phyloP scores from a whole-genome alignment of 2,797 vertebrate genomes.

The Calcarius lapponicus region DNA sequence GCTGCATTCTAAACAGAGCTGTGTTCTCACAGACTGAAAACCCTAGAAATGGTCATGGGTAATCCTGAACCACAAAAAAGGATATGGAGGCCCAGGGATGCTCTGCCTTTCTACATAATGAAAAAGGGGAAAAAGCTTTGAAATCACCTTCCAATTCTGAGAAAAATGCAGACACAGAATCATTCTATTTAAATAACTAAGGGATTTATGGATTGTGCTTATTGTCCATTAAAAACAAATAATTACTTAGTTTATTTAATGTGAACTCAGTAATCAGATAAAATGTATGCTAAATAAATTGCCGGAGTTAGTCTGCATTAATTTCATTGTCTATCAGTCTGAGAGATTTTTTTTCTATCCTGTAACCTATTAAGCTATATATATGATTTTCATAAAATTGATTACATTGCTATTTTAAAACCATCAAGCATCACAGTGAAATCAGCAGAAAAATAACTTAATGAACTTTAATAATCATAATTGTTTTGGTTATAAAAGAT shows the following conservation, averaged over 20 bases:
- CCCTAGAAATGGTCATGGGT: neutral
- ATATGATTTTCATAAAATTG: neutral
- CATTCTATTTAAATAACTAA: neutral
- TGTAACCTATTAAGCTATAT: constrained; percentile 1
- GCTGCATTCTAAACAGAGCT: neutral
- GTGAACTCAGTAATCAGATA: neutral
- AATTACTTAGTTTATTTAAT: constrained; percentile 11
- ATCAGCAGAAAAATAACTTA: constrained; percentile 46
- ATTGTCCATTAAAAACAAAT: constrained; percentile 33
- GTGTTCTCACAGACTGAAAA: neutral
- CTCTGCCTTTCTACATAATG: neutral
- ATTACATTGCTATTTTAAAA: constrained; percentile 45
- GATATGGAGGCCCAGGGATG: neutral
- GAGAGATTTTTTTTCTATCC: neutral
- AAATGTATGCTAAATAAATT: constrained; percentile 31
- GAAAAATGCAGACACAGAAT: neutral
- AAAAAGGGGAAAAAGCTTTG: neutral
- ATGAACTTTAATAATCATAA: constrained; percentile 42
- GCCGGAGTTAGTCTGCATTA: neutral
- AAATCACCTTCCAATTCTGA: neutral
- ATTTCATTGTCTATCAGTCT: neutral
- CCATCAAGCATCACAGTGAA: neutral
- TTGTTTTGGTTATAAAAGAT: constrained; percentile 46
- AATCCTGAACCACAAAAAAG: constrained; percentile 4
- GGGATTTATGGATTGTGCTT: neutral